Conservation (phyloP, 2,888 invertebrate genomes). For the Patella depressa region DNA sequence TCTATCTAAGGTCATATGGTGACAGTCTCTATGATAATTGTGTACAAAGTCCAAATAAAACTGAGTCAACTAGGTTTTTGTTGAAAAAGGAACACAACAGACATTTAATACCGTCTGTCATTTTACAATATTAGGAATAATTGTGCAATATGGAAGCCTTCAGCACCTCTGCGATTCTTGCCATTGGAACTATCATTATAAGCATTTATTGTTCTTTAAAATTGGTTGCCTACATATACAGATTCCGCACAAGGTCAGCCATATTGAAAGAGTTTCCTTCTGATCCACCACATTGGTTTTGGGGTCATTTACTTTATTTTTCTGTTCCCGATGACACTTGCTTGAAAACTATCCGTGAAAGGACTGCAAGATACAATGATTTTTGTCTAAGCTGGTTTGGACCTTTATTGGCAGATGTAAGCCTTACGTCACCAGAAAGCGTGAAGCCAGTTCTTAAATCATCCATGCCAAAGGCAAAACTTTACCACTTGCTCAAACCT, state of each 20-base stretch:
- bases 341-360: conserved; percentile 32
- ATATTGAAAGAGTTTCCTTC: neutral
- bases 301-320: conserved; percentile 25
- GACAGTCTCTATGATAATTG: no score
- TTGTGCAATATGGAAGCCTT: no score
- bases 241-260: neutral
- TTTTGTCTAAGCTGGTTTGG: conserved; percentile 38
- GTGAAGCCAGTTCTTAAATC: conserved; percentile 47
- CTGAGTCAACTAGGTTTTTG: no score
- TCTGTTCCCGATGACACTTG: conserved; percentile 37
- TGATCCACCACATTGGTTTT: neutral
- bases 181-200: no score
- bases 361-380: conserved; percentile 24
- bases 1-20: neutral
- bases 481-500: conserved; percentile 33
- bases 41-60: no score
- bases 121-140: no score
- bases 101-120: no score
- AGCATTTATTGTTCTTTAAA: no score
- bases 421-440: conserved; percentile 48
- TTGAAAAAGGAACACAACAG: no score
- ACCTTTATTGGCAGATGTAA: conserved; percentile 40
- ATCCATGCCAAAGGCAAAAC: conserved; percentile 36
- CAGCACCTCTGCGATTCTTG: no score
- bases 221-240: no score